These are phyloP conservation scores for Shinisaurus crocodilurus DNA, from an alignment of 2,113 vertebrate genomes.

Conservation along the genomic window DNA sequence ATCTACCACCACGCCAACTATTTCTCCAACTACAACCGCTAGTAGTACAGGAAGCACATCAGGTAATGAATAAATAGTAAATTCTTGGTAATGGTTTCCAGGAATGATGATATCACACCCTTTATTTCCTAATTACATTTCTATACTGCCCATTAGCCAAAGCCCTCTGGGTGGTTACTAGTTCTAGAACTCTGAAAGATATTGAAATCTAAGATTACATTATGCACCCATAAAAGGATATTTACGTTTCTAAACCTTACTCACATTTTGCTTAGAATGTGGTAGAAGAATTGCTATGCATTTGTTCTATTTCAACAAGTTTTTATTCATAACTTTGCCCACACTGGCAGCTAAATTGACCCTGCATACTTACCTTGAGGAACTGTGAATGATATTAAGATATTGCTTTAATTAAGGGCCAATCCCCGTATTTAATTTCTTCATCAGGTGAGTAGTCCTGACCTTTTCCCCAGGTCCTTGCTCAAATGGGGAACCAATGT, in stretches of 20 bases:
- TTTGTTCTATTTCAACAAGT: too few species aligned
- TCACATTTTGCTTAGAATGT: too few species aligned
- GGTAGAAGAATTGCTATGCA: too few species aligned
- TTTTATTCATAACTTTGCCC: neutral
- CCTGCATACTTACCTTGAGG: neutral
- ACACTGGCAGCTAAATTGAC: neutral
- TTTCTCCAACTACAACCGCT: constrained; percentile 19
- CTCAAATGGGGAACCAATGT: neutral
- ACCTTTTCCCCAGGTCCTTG: neutral
- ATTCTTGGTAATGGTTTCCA: too few species aligned
- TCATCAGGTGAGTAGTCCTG: neutral
- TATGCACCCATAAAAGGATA: neutral
- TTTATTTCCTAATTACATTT: too few species aligned
- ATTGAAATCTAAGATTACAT: neutral
- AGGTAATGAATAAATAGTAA: too few species aligned
- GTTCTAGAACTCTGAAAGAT: neutral
- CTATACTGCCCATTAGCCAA: too few species aligned
- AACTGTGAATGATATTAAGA: neutral
- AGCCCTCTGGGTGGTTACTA: too few species aligned
- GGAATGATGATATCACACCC: too few species aligned
- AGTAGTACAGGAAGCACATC: neutral
- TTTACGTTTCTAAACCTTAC: neutral
- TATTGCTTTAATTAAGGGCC: neutral
- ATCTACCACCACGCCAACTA: neutral
- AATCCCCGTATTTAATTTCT: neutral